These are phyloP conservation scores for Dynastes grantii DNA, from an alignment of 2,888 invertebrate genomes.

Conservation along the genomic window DNA sequence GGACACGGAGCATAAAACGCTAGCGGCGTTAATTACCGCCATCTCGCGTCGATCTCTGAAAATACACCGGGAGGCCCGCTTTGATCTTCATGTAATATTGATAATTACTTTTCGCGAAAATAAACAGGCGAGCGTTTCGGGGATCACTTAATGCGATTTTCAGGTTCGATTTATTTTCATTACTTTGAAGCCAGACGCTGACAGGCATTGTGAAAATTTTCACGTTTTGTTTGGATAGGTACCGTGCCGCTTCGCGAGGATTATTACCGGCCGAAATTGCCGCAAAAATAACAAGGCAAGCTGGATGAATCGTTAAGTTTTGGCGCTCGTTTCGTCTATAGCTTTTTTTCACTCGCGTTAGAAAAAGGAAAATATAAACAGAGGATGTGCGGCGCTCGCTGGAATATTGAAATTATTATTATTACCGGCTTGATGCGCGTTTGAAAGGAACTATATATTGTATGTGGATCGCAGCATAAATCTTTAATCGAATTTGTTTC, in stretches of 20 bases:
- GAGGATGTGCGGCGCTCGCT: conserved; percentile 11
- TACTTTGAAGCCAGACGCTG: conserved; percentile 45
- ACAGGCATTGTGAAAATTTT: conserved; percentile 45
- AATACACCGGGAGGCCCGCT: conserved; percentile 19
- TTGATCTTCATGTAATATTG: conserved; percentile 46
- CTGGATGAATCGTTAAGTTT: conserved; percentile 33
- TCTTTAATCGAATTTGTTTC: conserved; percentile 3
- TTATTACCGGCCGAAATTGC: conserved; percentile 33
- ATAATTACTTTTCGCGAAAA: conserved; percentile 44
- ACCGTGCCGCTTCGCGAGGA: conserved; percentile 6
- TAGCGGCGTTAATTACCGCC: conserved; percentile 30
- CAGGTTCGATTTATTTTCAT: conserved; percentile 46
- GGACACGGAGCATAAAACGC: conserved; percentile 14
- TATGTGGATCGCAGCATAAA: neutral
- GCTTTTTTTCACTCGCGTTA: neutral
- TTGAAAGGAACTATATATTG: conserved; percentile 6
- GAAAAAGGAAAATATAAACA: conserved; percentile 13
- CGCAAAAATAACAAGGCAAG: conserved; percentile 26
- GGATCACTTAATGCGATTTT: conserved; percentile 40
- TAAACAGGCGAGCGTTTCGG: conserved; percentile 39
- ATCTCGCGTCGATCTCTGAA: conserved; percentile 32
- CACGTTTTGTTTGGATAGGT: conserved; percentile 44
- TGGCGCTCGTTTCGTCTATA: conserved; percentile 4
- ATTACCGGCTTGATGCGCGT: neutral
- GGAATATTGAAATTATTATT: conserved; percentile 14